Percentiles rank a stretch among this genome's conserved stretches.
Conservation (phyloP, 1,140 invertebrate genomes). For the Conus betulinus region DNA sequence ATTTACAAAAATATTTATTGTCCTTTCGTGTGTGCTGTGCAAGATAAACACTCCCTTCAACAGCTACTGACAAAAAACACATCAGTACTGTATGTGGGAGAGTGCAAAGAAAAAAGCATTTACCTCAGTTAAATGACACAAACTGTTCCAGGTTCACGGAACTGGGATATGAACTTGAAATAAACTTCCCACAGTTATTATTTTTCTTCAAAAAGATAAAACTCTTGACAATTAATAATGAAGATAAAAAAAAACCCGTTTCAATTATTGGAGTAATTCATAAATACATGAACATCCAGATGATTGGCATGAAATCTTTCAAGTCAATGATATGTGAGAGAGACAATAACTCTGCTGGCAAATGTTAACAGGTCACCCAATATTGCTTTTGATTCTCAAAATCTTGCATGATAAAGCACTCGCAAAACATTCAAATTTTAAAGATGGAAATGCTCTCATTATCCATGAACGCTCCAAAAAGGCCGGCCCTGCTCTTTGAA, state of each 20-base stretch:
- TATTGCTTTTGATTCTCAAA: constrained; percentile 4
- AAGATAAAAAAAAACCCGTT: constrained; percentile 8
- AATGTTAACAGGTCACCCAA: neutral
- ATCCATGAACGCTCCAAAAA: neutral
- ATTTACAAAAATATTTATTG: constrained; percentile 9
- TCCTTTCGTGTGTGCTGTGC: neutral
- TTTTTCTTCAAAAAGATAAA: too few relatives aligned
- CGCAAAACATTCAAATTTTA: neutral
- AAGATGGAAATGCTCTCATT: neutral
- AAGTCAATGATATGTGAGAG: neutral
- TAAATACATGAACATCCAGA: neutral
- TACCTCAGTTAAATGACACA: neutral
- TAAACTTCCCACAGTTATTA: neutral
- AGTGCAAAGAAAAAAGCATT: neutral
- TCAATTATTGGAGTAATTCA: constrained; percentile 4
- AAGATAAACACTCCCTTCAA: too few relatives aligned
- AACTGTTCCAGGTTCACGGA: neutral
- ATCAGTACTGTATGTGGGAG: neutral
- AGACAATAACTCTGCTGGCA: neutral
- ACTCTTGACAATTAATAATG: too few relatives aligned
- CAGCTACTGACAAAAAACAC: neutral
- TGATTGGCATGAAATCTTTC: neutral
- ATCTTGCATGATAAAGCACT: neutral
- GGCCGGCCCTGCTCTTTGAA: neutral
- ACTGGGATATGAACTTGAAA: neutral